These are phyloP conservation scores for Hybognathus amarus DNA, from an alignment of 2,797 vertebrate species.

Conservation along the genomic window DNA sequence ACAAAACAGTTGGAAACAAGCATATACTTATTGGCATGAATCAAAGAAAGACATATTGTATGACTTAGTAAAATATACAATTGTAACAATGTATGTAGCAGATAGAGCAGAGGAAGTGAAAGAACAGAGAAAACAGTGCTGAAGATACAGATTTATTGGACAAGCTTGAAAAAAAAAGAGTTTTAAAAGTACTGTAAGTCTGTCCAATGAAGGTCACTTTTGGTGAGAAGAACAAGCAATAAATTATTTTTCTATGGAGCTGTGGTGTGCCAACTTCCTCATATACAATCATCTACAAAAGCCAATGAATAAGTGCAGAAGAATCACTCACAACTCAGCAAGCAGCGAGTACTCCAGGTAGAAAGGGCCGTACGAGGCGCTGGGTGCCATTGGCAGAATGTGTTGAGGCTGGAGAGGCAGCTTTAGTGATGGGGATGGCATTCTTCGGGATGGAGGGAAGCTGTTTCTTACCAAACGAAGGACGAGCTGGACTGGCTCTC, in stretches of 20 bases:
- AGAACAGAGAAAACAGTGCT: too few relatives aligned
- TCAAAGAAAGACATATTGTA: too few relatives aligned
- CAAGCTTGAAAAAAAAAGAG: too few relatives aligned
- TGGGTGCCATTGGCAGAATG: slow-evolving; percentile 94
- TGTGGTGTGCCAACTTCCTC: neutral
- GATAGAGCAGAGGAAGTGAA: too few relatives aligned
- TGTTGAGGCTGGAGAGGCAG: slow-evolving; percentile 79
- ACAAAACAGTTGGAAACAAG: too few relatives aligned
- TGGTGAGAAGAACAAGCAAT: neutral
- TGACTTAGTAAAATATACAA: too few relatives aligned
- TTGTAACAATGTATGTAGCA: too few relatives aligned
- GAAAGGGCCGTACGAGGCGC: slow-evolving; percentile 96
- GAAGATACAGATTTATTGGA: too few relatives aligned
- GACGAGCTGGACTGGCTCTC: slow-evolving; percentile 86
- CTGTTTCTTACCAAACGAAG: slow-evolving; percentile 85
- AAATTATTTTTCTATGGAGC: neutral
- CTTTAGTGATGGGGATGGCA: slow-evolving; percentile 89
- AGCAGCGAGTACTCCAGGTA: slow-evolving; percentile 98
- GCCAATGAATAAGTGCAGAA: neutral
- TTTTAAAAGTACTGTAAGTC: neutral
- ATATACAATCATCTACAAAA: neutral
- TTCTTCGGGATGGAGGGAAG: slow-evolving; percentile 91
- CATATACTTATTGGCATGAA: too few relatives aligned
- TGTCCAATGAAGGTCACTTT: neutral
- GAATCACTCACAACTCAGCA: slow-evolving; percentile 92